These are phyloP conservation scores for Andricus curvator DNA, from an alignment of 2,888 invertebrate genomes.

Conservation along the genomic window DNA sequence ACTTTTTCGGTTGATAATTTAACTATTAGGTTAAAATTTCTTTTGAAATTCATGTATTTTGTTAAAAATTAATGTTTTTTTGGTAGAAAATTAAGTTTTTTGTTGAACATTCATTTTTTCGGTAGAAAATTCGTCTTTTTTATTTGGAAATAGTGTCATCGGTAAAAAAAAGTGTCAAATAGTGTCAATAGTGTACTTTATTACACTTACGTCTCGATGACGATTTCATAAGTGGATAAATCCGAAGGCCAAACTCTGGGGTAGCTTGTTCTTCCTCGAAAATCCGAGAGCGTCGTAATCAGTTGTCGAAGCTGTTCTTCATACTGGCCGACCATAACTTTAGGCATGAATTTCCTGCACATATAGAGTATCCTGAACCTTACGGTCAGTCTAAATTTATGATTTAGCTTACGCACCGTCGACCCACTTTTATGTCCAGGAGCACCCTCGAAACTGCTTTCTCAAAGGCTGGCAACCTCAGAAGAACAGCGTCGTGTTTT, in stretches of 20 bases:
- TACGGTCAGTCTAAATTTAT: conserved; percentile 71
- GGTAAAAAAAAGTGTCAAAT: too few relatives aligned
- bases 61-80: too few relatives aligned
- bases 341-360: conserved; percentile 92
- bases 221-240: conserved; percentile 88
- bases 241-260: conserved; percentile 87
- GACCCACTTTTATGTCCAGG: conserved; percentile 89
- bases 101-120: too few relatives aligned
- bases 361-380: conserved; percentile 78
- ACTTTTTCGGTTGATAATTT: too few relatives aligned
- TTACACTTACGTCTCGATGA: conserved; percentile 90
- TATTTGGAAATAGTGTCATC: too few relatives aligned
- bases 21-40: too few relatives aligned
- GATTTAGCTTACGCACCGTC: conserved; percentile 82
- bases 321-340: conserved; percentile 92
- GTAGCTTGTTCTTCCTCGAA: conserved; percentile 82
- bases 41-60: too few relatives aligned
- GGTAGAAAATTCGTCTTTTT: too few relatives aligned
- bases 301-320: conserved; percentile 90
- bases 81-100: too few relatives aligned
- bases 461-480: conserved; percentile 90
- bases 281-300: conserved; percentile 91
- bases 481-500: conserved; percentile 86
- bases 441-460: conserved; percentile 91
- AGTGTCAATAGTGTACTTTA: background rate